A percentile compares a stretch with the other conserved stretches of the same genome.
These are phyloP conservation scores for Lathronympha strigana DNA, from an alignment of 2,888 invertebrate genomes.

Conservation along the genomic window DNA sequence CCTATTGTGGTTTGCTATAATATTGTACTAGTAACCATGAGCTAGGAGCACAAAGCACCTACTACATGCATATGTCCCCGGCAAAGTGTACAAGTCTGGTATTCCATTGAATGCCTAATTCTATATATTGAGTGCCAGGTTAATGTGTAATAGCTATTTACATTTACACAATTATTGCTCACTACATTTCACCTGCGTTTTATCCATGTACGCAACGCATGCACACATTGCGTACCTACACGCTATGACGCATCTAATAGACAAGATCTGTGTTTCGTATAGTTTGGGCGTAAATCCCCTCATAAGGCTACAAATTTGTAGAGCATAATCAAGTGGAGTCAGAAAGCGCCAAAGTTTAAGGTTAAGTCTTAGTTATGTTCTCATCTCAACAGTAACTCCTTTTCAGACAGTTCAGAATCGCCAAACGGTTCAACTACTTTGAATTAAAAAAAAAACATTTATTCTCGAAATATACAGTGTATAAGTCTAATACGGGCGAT, in stretches of 20 bases:
- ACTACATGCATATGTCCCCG: no score
- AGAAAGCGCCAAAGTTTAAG: constrained; percentile 29
- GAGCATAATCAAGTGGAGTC: constrained; percentile 33
- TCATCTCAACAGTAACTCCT: neutral
- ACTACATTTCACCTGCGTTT: no score
- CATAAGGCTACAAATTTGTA: constrained; percentile 37
- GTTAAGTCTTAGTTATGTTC: constrained; percentile 14
- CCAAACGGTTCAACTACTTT: constrained; percentile 11
- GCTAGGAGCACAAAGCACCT: no score
- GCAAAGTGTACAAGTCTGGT: no score
- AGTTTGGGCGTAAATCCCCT: constrained; percentile 33
- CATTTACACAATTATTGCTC: no score
- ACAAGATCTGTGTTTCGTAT: neutral
- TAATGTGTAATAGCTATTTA: no score
- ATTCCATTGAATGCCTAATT: no score
- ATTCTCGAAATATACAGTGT: no score
- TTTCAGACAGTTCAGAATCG: neutral
- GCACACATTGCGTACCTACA: neutral
- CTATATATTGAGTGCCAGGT: no score
- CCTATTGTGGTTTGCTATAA: neutral
- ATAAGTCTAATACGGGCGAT: no score
- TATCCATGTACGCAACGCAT: no score
- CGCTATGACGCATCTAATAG: neutral
- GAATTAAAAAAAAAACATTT: neutral
- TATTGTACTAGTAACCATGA: neutral